phyloP scores from a whole-genome alignment of 2,888 invertebrate species.

The Liposcelis brunnea region DNA sequence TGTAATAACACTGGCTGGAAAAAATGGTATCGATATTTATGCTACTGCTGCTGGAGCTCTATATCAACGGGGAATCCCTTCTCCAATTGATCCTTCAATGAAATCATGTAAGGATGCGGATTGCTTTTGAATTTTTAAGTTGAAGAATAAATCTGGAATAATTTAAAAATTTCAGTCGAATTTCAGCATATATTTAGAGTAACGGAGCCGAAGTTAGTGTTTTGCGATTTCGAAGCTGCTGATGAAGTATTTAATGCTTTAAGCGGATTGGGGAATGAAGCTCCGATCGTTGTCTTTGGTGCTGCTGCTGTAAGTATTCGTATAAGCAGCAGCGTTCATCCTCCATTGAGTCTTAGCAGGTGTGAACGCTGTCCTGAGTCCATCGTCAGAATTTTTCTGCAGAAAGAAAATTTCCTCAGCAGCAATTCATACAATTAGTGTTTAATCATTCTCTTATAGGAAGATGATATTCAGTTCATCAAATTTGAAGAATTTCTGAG shows the following conservation, averaged over 20 bases:
- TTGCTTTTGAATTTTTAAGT: not conserved
- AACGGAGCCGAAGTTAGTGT: not conserved
- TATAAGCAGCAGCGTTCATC: too few species aligned
- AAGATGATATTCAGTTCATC: too few species aligned
- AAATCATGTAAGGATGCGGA: not conserved
- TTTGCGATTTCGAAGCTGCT: not conserved
- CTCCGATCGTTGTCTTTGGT: not conserved
- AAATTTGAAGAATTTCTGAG: too few species aligned
- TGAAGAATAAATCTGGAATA: not conserved
- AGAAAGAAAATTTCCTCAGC: too few species aligned
- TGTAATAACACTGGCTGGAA: not conserved
- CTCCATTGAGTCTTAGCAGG: too few species aligned
- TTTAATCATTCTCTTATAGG: too few species aligned
- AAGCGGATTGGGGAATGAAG: not conserved
- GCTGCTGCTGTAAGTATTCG: not conserved
- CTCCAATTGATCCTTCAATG: conserved; percentile 1
- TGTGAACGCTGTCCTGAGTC: too few species aligned
- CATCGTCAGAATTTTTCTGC: too few species aligned
- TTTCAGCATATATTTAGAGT: not conserved
- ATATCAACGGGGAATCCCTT: not conserved
- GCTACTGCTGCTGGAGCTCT: not conserved
- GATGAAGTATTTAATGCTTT: not conserved
- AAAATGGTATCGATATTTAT: not conserved
- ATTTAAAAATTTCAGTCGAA: conserved; percentile 4
- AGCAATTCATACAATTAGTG: too few species aligned